Evolutionary conservation across 2,113 vertebrate species (phyloP).

Genomic region (Orthonyx spaldingii): DNA sequence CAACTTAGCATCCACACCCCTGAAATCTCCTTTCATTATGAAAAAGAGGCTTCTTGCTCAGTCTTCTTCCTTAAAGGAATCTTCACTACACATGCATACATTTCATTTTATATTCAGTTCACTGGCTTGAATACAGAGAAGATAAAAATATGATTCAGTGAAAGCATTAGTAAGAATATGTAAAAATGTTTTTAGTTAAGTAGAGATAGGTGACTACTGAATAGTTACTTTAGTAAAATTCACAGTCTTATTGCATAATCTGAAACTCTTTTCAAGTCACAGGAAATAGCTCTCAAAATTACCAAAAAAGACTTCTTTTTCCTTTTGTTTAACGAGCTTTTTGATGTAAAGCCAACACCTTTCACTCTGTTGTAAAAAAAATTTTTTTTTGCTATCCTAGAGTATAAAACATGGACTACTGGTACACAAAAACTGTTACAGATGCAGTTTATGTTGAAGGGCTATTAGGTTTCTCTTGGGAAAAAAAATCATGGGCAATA

Average conservation of each 20-base stretch:
- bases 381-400: neutral
- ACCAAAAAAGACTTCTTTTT: accelerated
- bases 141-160: neutral
- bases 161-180: neutral
- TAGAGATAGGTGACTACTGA: neutral
- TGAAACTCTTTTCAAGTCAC: neutral
- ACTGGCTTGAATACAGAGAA: neutral
- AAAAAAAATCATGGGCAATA: neutral
- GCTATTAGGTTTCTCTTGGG: neutral
- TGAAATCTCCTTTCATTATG: neutral
- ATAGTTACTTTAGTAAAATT: neutral
- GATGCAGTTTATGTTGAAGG: neutral
- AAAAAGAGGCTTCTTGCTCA: neutral
- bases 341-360: neutral
- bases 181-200: neutral
- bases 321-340: neutral
- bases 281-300: neutral
- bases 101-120: neutral
- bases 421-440: neutral
- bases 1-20: neutral
- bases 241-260: neutral
- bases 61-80: neutral
- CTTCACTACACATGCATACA: neutral
- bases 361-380: neutral
- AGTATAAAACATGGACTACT: neutral